Evolutionary conservation across 1,140 invertebrate species (phyloP).

Genomic region (Pseudomyrmex pallidus): DNA sequence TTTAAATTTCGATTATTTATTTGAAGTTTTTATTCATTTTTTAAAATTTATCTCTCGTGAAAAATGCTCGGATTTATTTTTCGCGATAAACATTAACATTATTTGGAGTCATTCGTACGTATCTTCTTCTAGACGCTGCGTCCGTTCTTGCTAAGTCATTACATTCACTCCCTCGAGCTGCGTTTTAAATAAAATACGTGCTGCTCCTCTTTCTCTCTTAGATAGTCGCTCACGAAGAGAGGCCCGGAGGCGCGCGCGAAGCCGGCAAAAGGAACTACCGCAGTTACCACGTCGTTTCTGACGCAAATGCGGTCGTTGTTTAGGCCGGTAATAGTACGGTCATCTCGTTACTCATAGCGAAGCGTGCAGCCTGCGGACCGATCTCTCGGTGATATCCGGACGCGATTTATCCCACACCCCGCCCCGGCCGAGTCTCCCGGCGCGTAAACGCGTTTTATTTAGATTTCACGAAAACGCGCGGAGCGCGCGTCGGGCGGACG

Average conservation of each 20-base stretch:
- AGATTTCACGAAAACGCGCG: constrained; percentile 67
- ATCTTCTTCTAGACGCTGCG: not conserved
- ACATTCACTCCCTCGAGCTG: not conserved
- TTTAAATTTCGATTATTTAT: no score
- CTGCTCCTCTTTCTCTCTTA: not conserved
- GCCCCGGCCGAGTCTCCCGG: constrained; percentile 4
- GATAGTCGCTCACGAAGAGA: not conserved
- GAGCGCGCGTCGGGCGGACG: constrained; percentile 26
- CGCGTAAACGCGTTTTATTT: constrained; percentile 73
- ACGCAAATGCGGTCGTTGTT: constrained; percentile 66
- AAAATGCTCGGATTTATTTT: no score
- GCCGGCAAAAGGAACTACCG: constrained; percentile 41
- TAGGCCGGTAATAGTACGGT: constrained; percentile 57
- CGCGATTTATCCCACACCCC: constrained; percentile 35
- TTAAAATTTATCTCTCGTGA: no score
- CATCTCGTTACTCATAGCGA: constrained; percentile 59
- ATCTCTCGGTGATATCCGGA: constrained; percentile 63
- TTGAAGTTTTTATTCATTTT: no score
- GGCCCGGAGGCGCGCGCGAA: constrained; percentile 10
- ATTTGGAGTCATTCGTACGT: not conserved
- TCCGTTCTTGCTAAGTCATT: not conserved
- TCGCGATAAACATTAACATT: no score
- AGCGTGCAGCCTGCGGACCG: constrained; percentile 48
- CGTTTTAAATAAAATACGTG: constrained; percentile 20
- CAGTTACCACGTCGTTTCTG: constrained; percentile 65